Base-by-base conservation (phyloP, 64 coral and sea anemone genomes). In the Dendronephthya gigantea region DNA sequence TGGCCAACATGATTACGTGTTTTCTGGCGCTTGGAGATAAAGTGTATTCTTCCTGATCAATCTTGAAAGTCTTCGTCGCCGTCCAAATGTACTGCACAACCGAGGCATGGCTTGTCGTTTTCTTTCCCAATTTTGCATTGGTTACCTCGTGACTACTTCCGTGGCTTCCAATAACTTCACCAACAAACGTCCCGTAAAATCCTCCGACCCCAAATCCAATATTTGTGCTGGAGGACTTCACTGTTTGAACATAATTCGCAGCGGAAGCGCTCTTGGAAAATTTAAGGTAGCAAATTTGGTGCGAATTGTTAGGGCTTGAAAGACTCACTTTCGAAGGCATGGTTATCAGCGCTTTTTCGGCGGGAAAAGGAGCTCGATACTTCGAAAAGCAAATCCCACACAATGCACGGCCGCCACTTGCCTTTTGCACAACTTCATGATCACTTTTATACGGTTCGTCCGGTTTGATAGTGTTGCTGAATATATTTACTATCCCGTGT, bases 371-470 rank as follows among this genome's bases (percentile, higher is more conserved):
- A 12, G 83, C 9, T 7, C 12, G 30, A 35, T 82, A 85, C 27
- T 85, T 14, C 4, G 88, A 90, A 40, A 40, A 30, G 49, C 85
- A 90, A 34, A 90, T 85, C 1, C 83, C 88, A 56, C 83, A 74
- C 22, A 85, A 69, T 34, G 83, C 83, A 2, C 83, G 66, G 16
- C 83, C 88, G 17, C 83, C 83, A 40, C 83, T 85, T 19, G 83
- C 83, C 39, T 89, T 89, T 22, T 40, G 39, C 13, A 84, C 82
- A 0, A 84, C 59, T 84, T 89, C 88, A 43, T 48, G 40, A 13
- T 83, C 39, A 43, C 55, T 89, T 25, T 89, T 72, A 55, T 89
- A 89, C 36, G 12, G 2, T 6, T 70, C 52, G 37, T 62, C 31
- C 2, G 49, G 23, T 89, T 89, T 82, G 2, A 89, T 25, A 15